Conservation (phyloP, 2,113 vertebrate genomes). For the Emydocephalus ijimae region DNA sequence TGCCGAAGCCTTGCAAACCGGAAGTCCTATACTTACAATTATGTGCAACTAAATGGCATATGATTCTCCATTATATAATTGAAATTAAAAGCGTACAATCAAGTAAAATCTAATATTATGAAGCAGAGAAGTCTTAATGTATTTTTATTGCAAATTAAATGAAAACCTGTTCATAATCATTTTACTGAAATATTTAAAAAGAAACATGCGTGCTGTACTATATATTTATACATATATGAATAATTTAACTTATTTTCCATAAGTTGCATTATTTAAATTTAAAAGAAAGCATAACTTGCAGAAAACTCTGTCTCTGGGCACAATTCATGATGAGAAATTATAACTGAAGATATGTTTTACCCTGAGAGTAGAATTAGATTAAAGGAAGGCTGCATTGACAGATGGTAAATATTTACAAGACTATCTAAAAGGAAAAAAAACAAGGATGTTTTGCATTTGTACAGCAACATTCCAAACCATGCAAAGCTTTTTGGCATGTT, state of each 20-base stretch:
- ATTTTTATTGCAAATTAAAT: slow-evolving; percentile 19
- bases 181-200: slow-evolving; percentile 20
- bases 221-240: slow-evolving; percentile 6
- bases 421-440: background rate
- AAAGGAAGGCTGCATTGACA: background rate
- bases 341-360: background rate
- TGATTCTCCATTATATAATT: background rate
- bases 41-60: background rate
- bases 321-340: background rate
- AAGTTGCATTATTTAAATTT: slow-evolving; percentile 30
- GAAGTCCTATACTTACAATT: background rate
- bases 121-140: background rate
- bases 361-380: background rate
- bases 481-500: background rate
- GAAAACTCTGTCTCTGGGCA: background rate
- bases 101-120: background rate
- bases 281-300: slow-evolving; percentile 3
- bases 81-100: background rate
- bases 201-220: background rate
- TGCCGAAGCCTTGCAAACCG: no score
- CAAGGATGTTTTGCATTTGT: background rate
- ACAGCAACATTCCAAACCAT: background rate
- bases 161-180: slow-evolving; percentile 18
- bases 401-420: slow-evolving; percentile 16
- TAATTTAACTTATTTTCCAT: slow-evolving; percentile 25